Evolutionary conservation across 2,797 vertebrate species (phyloP).

Genomic region (Danio aesculapii): DNA sequence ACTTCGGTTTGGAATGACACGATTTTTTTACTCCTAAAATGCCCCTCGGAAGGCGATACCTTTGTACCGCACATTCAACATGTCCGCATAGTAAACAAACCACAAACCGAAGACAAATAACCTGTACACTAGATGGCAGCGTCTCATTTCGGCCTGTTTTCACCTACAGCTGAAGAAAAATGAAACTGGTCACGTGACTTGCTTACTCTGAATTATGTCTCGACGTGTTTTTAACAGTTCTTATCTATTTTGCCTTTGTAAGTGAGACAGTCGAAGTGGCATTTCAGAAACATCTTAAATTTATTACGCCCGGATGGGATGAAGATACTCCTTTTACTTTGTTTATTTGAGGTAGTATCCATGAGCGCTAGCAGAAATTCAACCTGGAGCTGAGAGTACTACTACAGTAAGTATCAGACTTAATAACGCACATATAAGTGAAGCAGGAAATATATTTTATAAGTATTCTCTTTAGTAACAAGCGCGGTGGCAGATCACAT

Average conservation of each 20-base stretch:
- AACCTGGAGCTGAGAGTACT: conserved; percentile 1
- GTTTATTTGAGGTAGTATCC: not conserved
- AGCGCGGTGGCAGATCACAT: not conserved
- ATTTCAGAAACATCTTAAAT: not conserved
- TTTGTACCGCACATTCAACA: too few relatives aligned
- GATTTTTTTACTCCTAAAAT: too few relatives aligned
- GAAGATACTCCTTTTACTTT: not conserved
- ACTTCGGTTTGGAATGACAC: too few relatives aligned
- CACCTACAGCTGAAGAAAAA: not conserved
- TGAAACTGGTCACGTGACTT: conserved; percentile 1
- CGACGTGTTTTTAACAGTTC: conserved; percentile 1
- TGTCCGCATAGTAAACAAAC: not conserved
- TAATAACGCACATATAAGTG: not conserved
- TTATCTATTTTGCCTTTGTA: not conserved
- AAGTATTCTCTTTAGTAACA: not conserved
- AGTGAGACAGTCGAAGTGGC: not conserved
- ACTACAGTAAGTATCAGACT: conserved; percentile 9
- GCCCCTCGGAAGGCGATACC: too few relatives aligned
- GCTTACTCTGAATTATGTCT: not conserved
- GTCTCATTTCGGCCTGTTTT: not conserved
- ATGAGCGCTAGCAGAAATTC: not conserved
- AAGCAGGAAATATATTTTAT: not conserved
- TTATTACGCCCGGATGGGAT: not conserved
- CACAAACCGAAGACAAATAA: not conserved
- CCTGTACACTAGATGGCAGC: conserved; percentile 21